Percentiles rank a stretch among this genome's conserved stretches.
phyloP scores from a whole-genome alignment of 2,797 vertebrate genomes.

The Prionace glauca region DNA sequence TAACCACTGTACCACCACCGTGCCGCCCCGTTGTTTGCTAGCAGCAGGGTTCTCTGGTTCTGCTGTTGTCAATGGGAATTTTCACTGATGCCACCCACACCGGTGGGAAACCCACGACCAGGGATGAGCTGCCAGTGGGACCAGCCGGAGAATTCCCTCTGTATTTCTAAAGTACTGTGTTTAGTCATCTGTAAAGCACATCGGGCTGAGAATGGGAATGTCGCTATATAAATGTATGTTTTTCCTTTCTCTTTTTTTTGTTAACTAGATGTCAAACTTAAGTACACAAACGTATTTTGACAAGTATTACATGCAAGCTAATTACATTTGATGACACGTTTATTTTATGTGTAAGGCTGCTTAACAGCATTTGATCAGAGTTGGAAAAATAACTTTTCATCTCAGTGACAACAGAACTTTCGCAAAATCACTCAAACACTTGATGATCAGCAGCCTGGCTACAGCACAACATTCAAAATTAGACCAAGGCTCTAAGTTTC shows the following conservation, averaged over 20 bases:
- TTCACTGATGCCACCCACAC: no score
- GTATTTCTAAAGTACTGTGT: neutral
- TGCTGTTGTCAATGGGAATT: no score
- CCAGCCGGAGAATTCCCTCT: no score
- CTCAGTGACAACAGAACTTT: neutral
- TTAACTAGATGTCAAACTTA: neutral
- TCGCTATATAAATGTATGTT: neutral
- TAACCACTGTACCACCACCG: no score
- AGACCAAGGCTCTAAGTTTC: neutral
- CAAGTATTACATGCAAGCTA: neutral
- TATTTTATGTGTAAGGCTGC: neutral
- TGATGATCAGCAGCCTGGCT: neutral
- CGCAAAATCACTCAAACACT: neutral
- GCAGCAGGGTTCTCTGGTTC: no score
- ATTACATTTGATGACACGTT: conserved; percentile 1
- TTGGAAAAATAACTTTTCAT: neutral
- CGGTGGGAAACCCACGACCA: no score
- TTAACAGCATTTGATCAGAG: neutral
- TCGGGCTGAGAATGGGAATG: neutral
- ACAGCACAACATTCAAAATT: neutral
- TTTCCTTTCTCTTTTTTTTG: neutral
- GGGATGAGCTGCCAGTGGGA: no score
- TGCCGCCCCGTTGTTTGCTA: no score
- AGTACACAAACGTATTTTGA: neutral
- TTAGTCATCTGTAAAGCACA: neutral